phyloP scores from a whole-genome alignment of 2,888 invertebrate genomes.

The Salpingus planirostris region DNA sequence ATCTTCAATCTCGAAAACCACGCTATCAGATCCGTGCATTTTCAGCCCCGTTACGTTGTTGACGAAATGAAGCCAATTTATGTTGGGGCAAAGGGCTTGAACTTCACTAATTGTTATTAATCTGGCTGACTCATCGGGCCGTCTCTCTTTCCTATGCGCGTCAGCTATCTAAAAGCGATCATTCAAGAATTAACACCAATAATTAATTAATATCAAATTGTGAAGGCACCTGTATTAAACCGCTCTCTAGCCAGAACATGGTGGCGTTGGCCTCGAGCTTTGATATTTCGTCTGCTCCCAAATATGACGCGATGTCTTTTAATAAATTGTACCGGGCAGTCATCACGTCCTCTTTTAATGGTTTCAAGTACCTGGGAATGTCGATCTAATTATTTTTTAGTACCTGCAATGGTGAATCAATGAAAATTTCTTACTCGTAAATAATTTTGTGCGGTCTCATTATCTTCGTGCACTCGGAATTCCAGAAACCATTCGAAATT shows the following conservation, averaged over 20 bases:
- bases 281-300: slow-evolving; percentile 7
- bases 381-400: slow-evolving; percentile 11
- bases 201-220: background rate
- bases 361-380: slow-evolving; percentile 7
- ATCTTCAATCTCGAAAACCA: slow-evolving; percentile 9
- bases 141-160: slow-evolving; percentile 1
- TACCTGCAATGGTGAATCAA: too few relatives aligned
- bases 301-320: slow-evolving; percentile 6
- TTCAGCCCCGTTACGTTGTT: slow-evolving; percentile 8
- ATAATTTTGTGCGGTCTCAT: slow-evolving; percentile 6
- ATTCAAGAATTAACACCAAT: too few relatives aligned
- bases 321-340: slow-evolving; percentile 5
- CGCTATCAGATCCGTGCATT: slow-evolving; percentile 5
- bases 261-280: slow-evolving; percentile 6
- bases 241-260: slow-evolving; percentile 5
- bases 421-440: too few relatives aligned
- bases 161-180: slow-evolving; percentile 6
- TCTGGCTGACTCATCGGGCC: background rate
- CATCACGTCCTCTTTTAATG: slow-evolving; percentile 3
- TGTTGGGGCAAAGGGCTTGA: slow-evolving; percentile 7
- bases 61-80: slow-evolving; percentile 10
- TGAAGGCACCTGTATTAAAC: slow-evolving; percentile 2
- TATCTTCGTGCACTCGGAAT: slow-evolving; percentile 6
- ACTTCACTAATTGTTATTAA: slow-evolving; percentile 8
- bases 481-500: slow-evolving; percentile 21